Base-by-base conservation (phyloP, 2,797 vertebrate species). In the Tapera naevia region DNA sequence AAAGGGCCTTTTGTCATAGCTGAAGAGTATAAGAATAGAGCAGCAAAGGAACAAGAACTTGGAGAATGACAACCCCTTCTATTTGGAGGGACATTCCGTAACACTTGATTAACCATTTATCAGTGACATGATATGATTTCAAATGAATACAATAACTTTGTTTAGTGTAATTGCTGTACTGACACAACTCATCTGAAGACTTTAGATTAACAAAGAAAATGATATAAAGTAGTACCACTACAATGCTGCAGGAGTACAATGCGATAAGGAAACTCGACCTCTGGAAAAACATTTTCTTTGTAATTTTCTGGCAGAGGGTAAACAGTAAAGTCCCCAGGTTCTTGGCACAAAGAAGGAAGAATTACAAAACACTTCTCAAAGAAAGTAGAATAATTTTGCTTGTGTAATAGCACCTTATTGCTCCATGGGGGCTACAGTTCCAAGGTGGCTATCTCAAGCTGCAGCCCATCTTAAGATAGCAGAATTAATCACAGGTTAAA, bases 1-100 rank as follows among this genome's bases (percentile, higher is more conserved):
- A 96, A 95, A 93, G 51, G 30, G 54, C 58, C 60, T 89, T 87
- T 80, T 94, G 73, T 92, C 66, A 70, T 41, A 79, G 69, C n/a
- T 76, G 41, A 64, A 80, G 73, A 86, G 25, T 5, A 84, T 9
- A 57, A 41, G 87, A 86, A 82, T 9, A 51, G 45, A 64, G n/a
- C 43, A 80, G 61, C 22, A 66, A 85, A 79, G 27, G 69, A 89
- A 85, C 5, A 2, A 51, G 21, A 23, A 79, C 60, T 22, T 72
- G 32, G 67, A 51, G 86, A 83, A 89, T 81, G 39, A 80, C 46
- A 91, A 48, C 0, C 22, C 13, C 48, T 75, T 73, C 30, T 10
- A 64, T 45, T 9, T 54, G 50, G 25, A 73, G 30, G 65, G 45
- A 81, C 60, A 90, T 65, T 61, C 30, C 53, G 28, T 2, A 14